Evolutionary conservation across 37 sponge, comb jelly and placozoan species (phyloP).

Genomic region (Ephydatia muelleri): DNA sequence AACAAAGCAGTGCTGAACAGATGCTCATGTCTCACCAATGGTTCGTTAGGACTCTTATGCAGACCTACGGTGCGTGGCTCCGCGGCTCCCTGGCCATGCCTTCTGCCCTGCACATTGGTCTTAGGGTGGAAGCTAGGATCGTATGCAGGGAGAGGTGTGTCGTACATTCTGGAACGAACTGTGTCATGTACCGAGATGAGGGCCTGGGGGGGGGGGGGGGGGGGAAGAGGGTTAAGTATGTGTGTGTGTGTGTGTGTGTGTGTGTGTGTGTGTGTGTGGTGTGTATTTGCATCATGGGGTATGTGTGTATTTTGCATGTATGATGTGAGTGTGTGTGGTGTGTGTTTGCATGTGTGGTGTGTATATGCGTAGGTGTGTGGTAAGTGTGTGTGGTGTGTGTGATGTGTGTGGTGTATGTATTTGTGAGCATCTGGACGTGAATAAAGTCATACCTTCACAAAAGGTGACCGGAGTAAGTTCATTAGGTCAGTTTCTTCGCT

Average conservation of each 20-base stretch:
- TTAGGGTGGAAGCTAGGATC: constrained; percentile 59
- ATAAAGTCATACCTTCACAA: constrained; percentile 12
- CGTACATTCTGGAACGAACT: constrained; percentile 59
- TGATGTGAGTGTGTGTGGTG: neutral
- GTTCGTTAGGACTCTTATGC: constrained; percentile 78
- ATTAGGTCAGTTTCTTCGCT: constrained; percentile 30
- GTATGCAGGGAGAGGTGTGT: constrained; percentile 58
- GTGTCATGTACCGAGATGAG: constrained; percentile 66
- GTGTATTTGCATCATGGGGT: too few species aligned
- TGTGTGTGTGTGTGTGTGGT: too few species aligned
- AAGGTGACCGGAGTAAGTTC: constrained; percentile 13
- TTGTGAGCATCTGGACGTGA: neutral
- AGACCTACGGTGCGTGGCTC: constrained; percentile 72
- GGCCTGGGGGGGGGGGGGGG: neutral
- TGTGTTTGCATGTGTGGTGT: constrained; percentile 1
- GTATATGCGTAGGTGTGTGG: neutral
- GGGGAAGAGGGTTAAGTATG: neutral
- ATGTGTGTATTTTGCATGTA: too few species aligned
- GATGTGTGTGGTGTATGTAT: neutral
- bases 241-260: neutral
- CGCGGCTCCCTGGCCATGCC: neutral
- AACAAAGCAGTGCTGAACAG: too few species aligned
- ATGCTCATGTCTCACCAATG: constrained; percentile 55
- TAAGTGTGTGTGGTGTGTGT: too few species aligned
- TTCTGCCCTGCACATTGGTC: constrained; percentile 16